A percentile compares a stretch with the other conserved stretches of the same genome.
phyloP scores from a whole-genome alignment of 2,797 vertebrate species.

The Xerus rutilus region DNA sequence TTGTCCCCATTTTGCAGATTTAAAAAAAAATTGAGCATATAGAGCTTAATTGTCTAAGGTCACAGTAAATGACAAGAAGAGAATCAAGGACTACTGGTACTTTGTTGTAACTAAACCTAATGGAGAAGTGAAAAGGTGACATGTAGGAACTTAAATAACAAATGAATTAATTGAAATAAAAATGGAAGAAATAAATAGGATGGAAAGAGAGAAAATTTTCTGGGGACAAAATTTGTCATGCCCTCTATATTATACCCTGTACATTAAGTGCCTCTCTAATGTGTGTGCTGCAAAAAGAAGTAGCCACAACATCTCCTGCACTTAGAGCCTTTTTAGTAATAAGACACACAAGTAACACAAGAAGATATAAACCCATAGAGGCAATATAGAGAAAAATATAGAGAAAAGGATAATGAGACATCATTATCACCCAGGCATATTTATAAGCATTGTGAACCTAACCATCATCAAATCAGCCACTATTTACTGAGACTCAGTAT shows the following conservation, averaged over 20 bases:
- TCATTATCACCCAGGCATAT: slow-evolving; percentile 12
- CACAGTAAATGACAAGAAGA: background rate
- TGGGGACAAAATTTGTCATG: background rate
- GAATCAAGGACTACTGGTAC: background rate
- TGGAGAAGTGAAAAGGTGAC: background rate
- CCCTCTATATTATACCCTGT: background rate
- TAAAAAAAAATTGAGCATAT: background rate
- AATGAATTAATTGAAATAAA: background rate
- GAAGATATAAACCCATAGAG: background rate
- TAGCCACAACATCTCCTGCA: background rate
- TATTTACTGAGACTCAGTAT: background rate
- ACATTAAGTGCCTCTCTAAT: background rate
- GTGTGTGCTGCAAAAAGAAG: background rate
- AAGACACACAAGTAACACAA: background rate
- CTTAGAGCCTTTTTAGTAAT: background rate
- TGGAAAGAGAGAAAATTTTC: background rate
- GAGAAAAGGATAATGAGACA: background rate
- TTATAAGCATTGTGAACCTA: background rate
- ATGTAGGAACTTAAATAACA: background rate
- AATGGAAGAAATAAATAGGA: background rate
- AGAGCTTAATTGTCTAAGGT: background rate
- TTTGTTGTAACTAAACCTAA: background rate
- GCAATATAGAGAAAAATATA: background rate
- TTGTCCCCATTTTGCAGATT: background rate
- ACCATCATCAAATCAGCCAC: background rate